These are phyloP conservation scores for Ditula angustiorana DNA, from an alignment of 2,888 invertebrate genomes.

Conservation along the genomic window DNA sequence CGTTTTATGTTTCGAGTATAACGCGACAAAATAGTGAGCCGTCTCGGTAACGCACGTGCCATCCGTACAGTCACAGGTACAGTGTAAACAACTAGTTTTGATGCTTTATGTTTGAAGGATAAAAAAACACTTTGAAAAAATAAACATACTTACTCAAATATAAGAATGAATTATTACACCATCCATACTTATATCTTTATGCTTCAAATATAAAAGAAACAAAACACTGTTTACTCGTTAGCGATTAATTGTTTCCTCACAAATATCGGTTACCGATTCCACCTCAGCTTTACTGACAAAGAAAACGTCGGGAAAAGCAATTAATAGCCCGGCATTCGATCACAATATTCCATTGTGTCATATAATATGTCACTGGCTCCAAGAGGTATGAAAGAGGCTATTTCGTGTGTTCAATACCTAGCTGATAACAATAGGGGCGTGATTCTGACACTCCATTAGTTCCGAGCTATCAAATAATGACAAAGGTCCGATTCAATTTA, in stretches of 20 bases:
- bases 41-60: no score
- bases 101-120: no score
- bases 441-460: slow-evolving; percentile 78
- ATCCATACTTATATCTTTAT: no score
- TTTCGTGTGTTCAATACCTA: slow-evolving; percentile 69
- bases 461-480: slow-evolving; percentile 56
- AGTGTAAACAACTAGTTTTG: no score
- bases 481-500: slow-evolving; percentile 51
- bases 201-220: neutral
- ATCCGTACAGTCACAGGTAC: no score
- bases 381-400: slow-evolving; percentile 67
- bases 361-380: slow-evolving; percentile 61
- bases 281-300: slow-evolving; percentile 6
- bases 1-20: no score
- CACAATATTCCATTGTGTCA: slow-evolving; percentile 51
- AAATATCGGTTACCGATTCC: slow-evolving; percentile 2
- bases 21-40: no score
- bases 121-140: no score
- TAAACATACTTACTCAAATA: no score
- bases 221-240: neutral
- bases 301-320: slow-evolving; percentile 26
- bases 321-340: slow-evolving; percentile 28
- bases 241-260: neutral
- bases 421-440: slow-evolving; percentile 72
- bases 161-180: no score